Evolutionary conservation across 2,113 vertebrate species (phyloP).

Genomic region (Eurystomus gularis): DNA sequence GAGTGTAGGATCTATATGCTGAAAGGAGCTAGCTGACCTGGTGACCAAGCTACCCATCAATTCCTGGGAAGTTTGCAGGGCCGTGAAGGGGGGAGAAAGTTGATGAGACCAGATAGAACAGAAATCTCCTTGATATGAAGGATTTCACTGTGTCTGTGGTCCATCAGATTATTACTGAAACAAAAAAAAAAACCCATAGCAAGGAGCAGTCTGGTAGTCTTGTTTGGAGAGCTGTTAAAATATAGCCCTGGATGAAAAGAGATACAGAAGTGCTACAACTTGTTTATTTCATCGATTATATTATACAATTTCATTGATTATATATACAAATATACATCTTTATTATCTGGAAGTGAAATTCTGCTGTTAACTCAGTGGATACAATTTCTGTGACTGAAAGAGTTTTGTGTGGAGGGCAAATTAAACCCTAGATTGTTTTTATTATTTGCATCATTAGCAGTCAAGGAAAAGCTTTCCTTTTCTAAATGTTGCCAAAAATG

Average conservation of each 20-base stretch:
- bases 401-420: neutral
- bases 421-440: neutral
- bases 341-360: neutral
- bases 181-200: neutral
- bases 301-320: too few species aligned
- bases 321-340: too few species aligned
- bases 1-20: neutral
- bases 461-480: neutral
- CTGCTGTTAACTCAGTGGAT: neutral
- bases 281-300: neutral
- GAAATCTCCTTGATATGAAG: neutral
- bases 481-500: neutral
- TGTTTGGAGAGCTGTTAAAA: neutral
- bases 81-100: neutral
- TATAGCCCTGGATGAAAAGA: neutral
- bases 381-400: neutral
- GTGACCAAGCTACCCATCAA: neutral
- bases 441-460: slow-evolving; percentile 8
- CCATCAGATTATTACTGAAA: neutral
- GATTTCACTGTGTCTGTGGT: neutral
- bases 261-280: neutral
- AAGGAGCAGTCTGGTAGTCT: neutral
- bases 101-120: neutral
- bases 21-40: neutral
- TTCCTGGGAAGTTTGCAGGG: neutral